Base-by-base conservation (phyloP, 1,140 invertebrate species). In the Anadara kagoshimensis region DNA sequence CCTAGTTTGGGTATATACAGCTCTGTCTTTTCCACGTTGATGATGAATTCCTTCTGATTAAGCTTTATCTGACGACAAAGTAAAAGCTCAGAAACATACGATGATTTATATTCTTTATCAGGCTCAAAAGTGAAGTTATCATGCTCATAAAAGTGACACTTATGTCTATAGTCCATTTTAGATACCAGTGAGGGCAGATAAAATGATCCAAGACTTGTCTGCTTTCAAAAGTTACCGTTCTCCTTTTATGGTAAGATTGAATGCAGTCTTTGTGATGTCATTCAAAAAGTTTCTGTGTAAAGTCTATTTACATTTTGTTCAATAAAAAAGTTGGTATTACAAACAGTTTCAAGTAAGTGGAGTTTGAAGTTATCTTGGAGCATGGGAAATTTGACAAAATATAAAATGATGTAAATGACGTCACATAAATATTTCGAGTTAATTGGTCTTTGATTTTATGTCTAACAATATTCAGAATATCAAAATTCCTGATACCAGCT, bases 11-110 rank as follows among this genome's bases (percentile, higher is more conserved):
- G 2, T 14, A 70, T 1, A 18, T 29, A 24, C 43, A 63, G 24
- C 24, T 63, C 26, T 0, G 43, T 62, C n/a, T 20, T 44, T 24
- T 24, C 26, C 16, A 44, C 16, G 26, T 63, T 22, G 0, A 70
- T 10, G 4, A 36, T 49, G 47, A 59, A 69, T n/a, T 69, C 66
- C 12, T 47, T 36, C 8, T 49, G 1, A 26, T 69, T 47, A 14
- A 69, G 14, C 49, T 69, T 57, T 0, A 69, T 41, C 41, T 69
- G 66, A 5, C 43, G 51, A 41, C 66, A 69, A n/a, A 69, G 26
- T 1, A 69, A 20, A 11, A 69, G 57, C 36, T 56, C 11, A 14
- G 43, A 57, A 14, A 63, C 61, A 20, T 63, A 22, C 4, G 61
- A 63, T 20, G 29, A 44, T 67, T 11, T 59, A 5, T n/a, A n/a